Conservation (phyloP, 2,888 invertebrate species). For the Phortica magna region DNA sequence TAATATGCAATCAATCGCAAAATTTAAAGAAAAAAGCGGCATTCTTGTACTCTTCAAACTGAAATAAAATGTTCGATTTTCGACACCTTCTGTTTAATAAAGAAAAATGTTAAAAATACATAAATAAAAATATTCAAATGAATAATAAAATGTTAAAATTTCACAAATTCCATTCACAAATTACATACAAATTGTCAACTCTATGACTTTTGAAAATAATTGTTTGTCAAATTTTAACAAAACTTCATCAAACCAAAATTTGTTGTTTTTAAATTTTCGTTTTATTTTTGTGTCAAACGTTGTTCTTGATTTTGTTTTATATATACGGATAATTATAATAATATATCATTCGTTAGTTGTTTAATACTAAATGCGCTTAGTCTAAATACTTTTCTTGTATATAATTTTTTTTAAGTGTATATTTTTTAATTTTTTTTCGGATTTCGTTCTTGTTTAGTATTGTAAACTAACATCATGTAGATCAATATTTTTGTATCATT, state of each 20-base stretch:
- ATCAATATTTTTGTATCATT: background rate
- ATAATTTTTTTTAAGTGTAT: conserved; percentile 1
- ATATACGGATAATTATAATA: conserved; percentile 6
- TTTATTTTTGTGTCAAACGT: conserved; percentile 11
- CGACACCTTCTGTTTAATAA: too few relatives aligned
- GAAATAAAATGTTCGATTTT: too few relatives aligned
- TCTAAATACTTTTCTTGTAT: background rate
- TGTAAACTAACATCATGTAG: conserved; percentile 11
- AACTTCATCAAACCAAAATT: background rate
- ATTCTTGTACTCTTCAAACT: too few relatives aligned
- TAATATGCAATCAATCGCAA: too few relatives aligned
- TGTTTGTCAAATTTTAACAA: conserved; percentile 48
- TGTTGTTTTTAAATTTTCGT: conserved; percentile 14
- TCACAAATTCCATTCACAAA: background rate
- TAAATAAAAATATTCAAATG: too few relatives aligned
- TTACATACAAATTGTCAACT: background rate
- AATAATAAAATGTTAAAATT: background rate
- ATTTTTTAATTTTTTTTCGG: background rate
- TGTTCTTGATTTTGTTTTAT: background rate
- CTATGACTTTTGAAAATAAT: background rate
- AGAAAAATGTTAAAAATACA: too few relatives aligned
- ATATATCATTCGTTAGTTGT: conserved; percentile 10
- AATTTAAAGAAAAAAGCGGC: too few relatives aligned
- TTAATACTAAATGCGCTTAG: background rate
- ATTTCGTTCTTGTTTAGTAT: background rate